Evolutionary conservation across 2,797 vertebrate species (phyloP), one percentile per base, ranked within the genome.

Genomic region (Spinibarbus caldwelli): DNA sequence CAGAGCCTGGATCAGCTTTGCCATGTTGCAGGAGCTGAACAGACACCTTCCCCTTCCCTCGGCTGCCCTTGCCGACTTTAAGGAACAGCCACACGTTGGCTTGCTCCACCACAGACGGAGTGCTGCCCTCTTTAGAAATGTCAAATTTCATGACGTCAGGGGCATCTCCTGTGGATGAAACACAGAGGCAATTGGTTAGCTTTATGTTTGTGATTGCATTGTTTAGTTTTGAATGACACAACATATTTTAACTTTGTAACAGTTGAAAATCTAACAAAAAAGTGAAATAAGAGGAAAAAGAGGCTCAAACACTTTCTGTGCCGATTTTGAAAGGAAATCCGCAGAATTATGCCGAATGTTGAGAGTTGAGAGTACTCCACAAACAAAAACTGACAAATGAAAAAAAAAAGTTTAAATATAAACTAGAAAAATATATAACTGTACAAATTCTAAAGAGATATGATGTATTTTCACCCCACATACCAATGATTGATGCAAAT

Each of bases 1-100:
- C 93, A 9, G 92, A 78, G 12, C 88, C 93, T 36, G 90, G 86
- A 79, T 94, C n/a, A 1, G 57, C 34, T 43, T 78, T 78, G 4
- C 23, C 93, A 77, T 94, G 93, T 85, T 96, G 95, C 76, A 96
- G 94, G n/a, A 97, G 92, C 49, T 92, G 94, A 75, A 97, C 94
- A 71, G 95, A 95, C 80, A 97, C 94, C 93, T 96, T 96, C 85
- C 95, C 95, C 85, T 95, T 94, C 83, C 94, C 95, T 67, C 95
- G 93, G 89, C 95, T 96, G 83, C 94, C 94, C 90, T 97, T 97
- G 83, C 96, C 95, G 77, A 97, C 93, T 91, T 96, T 96, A 23
- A 97, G 91, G 84, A 97, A 97, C 52, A 97, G 95, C 96, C 96
- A 97, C 64, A 97, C 91, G 80, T 97, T 96, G 85, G 96, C 96